Base-by-base conservation (phyloP, 2,113 vertebrate species). In the Ursus arctos region DNA sequence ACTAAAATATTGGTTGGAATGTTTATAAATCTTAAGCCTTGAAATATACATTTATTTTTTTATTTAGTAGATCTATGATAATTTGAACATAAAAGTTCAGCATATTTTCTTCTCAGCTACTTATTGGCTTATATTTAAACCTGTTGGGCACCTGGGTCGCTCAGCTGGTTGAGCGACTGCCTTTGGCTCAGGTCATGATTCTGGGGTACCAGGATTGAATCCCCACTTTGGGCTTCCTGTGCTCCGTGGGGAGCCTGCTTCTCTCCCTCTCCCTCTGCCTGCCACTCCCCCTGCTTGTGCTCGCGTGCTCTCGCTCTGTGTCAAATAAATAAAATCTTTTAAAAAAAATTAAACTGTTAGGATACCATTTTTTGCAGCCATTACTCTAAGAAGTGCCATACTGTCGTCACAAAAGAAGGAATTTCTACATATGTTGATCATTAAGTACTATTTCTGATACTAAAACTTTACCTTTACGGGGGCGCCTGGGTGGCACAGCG, bases 361-460 rank as follows among this genome's bases (percentile, higher is more conserved):
- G 65, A 33, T 63, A 83, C 8, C 18, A 71, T 79, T 88, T 96
- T 67, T 87, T 84, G 9, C 14, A 3, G 15, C 33, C 55, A 11
- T 72, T 24, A 85, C 71, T 83, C 40, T 65, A 77, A 83, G 51
- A 83, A 61, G 82, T 71, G 36, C 31, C 76, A 96, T 21, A 43
- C 3, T 40, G 95, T 16, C 12, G 59, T 7, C 31, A 14, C 43
- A 94, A 61, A 85, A 36, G 7, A 74, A 57, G 40, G 40, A 71
- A 65, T 88, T 95, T 74, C 51, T 47, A 76, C 31, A 43, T 26
- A 57, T 71, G 10, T 49, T 82, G 13, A 51, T 85, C 33, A 63
- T 59, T 40, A 93, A 91, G 87, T 40, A 83, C 26, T 57, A 89
- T 55, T 77, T 93, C 76, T 89, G 24, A 92, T 90, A 97, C 53